Evolutionary conservation across 2,113 vertebrate genomes (phyloP).

Genomic region (Pomatorhinus ruficollis): DNA sequence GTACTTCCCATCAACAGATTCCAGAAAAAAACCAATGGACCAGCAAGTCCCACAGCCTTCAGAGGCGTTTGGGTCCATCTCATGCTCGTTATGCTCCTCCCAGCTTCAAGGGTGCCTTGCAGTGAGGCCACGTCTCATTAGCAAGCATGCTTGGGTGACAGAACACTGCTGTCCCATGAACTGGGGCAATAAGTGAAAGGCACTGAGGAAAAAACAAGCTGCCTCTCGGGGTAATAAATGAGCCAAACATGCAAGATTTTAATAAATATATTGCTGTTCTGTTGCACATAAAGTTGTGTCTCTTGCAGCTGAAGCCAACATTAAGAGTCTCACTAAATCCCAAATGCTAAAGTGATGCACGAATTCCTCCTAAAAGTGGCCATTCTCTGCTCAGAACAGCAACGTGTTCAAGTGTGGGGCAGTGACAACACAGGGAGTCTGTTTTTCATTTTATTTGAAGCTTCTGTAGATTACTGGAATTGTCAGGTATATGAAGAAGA

Average conservation of each 20-base stretch:
- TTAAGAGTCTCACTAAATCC: not conserved
- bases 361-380: not conserved
- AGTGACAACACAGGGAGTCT: not conserved
- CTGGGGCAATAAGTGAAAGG: not conserved
- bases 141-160: rapidly evolving
- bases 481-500: not conserved
- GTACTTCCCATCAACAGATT: not conserved
- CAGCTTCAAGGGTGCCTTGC: not conserved
- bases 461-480: not conserved
- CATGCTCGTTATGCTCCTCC: not conserved
- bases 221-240: not conserved
- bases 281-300: not conserved
- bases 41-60: not conserved
- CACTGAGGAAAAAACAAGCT: not conserved
- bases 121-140: rapidly evolving
- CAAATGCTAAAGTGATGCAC: not conserved
- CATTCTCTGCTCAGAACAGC: not conserved
- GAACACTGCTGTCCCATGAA: not conserved
- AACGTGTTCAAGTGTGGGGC: not conserved
- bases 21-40: not conserved
- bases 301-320: not conserved
- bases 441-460: not conserved
- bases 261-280: not conserved
- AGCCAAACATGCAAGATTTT: not conserved
- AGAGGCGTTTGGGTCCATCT: not conserved